phyloP scores from a whole-genome alignment of 2,888 invertebrate species.

The Oscheius sp. region DNA sequence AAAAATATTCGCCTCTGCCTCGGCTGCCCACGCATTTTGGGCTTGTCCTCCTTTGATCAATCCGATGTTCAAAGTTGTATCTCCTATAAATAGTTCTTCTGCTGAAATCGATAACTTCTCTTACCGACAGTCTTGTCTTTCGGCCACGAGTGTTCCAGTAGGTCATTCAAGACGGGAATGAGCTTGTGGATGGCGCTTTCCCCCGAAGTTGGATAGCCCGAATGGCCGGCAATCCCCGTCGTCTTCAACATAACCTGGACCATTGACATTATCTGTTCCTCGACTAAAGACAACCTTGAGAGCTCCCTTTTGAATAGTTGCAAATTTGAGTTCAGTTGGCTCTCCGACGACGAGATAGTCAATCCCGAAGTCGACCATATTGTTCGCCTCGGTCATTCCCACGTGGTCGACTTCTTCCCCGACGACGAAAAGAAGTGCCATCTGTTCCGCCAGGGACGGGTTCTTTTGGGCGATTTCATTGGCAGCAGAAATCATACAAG shows the following conservation, averaged over 20 bases:
- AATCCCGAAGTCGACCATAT: conserved; percentile 6
- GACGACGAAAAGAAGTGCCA: conserved; percentile 69
- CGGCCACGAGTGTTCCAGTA: conserved; percentile 63
- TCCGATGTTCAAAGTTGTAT: conserved; percentile 69
- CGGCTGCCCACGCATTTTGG: conserved; percentile 66
- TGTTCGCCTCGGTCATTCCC: conserved; percentile 60
- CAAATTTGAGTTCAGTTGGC: conserved; percentile 69
- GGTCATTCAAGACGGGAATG: conserved; percentile 61
- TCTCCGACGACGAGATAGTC: conserved; percentile 70
- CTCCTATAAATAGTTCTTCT: conserved; percentile 47
- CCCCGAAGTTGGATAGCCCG: conserved; percentile 68
- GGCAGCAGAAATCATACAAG: conserved; percentile 67
- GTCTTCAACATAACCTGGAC: conserved; percentile 34
- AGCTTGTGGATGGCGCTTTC: conserved; percentile 66
- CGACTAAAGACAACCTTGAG: conserved; percentile 52
- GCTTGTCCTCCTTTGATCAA: conserved; percentile 68
- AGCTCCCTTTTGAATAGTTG: conserved; percentile 69
- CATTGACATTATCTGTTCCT: neutral
- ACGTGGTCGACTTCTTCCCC: conserved; percentile 70
- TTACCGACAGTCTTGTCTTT: conserved; percentile 49
- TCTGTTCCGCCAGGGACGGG: conserved; percentile 54
- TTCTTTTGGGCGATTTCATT: conserved; percentile 47
- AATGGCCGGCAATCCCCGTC: conserved; percentile 62
- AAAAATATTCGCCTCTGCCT: conserved; percentile 61
- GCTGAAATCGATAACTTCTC: neutral